A percentile compares a stretch with the other conserved stretches of the same genome.
Evolutionary conservation across 2,797 vertebrate species (phyloP).

Genomic region (Platyrinchus mystaceus): DNA sequence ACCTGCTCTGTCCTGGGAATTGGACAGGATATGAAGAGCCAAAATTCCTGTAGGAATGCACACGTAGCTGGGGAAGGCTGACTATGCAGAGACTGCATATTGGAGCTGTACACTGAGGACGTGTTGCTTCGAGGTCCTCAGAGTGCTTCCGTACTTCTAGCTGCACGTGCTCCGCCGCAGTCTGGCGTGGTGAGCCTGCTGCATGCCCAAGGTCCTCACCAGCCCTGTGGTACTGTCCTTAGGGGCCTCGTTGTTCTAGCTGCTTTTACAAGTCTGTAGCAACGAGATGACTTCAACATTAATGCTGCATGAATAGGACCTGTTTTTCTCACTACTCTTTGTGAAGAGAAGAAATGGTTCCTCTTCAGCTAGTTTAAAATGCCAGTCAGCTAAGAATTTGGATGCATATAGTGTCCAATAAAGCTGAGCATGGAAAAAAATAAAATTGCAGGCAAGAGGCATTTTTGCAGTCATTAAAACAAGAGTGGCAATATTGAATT

Average conservation of each 20-base stretch:
- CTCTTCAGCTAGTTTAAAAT: background rate
- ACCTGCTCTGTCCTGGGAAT: background rate
- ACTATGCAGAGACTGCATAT: accelerated
- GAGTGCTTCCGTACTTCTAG: background rate
- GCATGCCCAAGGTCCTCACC: background rate
- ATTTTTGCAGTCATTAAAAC: background rate
- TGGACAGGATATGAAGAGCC: background rate
- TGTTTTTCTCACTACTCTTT: background rate
- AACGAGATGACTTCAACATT: background rate
- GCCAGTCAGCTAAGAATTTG: background rate
- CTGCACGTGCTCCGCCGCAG: accelerated
- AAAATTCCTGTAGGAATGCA: background rate
- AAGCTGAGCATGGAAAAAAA: background rate
- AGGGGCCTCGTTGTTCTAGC: background rate
- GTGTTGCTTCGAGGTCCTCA: accelerated
- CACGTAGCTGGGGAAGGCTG: background rate
- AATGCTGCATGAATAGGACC: background rate
- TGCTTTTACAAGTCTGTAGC: background rate
- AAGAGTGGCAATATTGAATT: background rate
- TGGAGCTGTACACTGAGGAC: background rate
- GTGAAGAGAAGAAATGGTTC: background rate
- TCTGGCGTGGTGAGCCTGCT: background rate
- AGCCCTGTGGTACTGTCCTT: background rate
- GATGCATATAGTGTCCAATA: background rate
- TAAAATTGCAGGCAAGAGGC: background rate